Percentiles rank a stretch among this genome's conserved stretches.
These are phyloP conservation scores for Byasa hedistus DNA, from an alignment of 2,888 invertebrate species.

Conservation along the genomic window DNA sequence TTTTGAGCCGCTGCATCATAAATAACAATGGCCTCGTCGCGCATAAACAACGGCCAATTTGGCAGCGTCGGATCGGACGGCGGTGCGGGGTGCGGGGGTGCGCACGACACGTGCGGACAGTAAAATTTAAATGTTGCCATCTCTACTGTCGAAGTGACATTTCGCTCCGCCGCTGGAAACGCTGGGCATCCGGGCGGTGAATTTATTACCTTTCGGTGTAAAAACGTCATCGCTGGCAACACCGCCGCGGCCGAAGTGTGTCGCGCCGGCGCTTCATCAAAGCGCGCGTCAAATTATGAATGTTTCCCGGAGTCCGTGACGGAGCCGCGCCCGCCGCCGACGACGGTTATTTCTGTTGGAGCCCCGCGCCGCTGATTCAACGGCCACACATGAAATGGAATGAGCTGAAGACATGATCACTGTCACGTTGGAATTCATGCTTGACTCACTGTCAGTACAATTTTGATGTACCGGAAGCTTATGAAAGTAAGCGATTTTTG, in stretches of 20 bases:
- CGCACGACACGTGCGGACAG: slow-evolving; percentile 58
- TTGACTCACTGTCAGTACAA: not conserved
- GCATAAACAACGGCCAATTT: slow-evolving; percentile 46
- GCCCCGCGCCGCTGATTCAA: not conserved
- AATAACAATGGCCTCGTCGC: slow-evolving; percentile 20
- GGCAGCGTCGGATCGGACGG: slow-evolving; percentile 50
- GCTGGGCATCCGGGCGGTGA: slow-evolving; percentile 58
- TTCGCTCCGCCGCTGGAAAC: slow-evolving; percentile 62
- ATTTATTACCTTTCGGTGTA: slow-evolving; percentile 63
- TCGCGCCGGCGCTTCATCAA: slow-evolving; percentile 55
- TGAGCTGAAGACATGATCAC: not conserved
- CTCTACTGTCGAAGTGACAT: slow-evolving; percentile 48
- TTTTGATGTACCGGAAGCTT: not conserved
- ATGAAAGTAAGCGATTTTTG: no score
- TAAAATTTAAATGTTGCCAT: slow-evolving; percentile 55
- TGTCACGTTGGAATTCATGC: not conserved
- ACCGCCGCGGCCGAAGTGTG: slow-evolving; percentile 44
- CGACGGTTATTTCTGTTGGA: slow-evolving; percentile 48
- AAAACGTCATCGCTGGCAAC: slow-evolving; percentile 66
- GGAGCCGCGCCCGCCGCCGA: slow-evolving; percentile 52
- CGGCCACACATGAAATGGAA: not conserved
- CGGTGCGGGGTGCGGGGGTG: slow-evolving; percentile 40
- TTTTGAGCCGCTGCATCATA: slow-evolving; percentile 12
- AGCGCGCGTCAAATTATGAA: slow-evolving; percentile 71
- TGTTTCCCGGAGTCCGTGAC: slow-evolving; percentile 72